Conservation (phyloP, 2,888 invertebrate species). For the Cylloceria caligata region DNA sequence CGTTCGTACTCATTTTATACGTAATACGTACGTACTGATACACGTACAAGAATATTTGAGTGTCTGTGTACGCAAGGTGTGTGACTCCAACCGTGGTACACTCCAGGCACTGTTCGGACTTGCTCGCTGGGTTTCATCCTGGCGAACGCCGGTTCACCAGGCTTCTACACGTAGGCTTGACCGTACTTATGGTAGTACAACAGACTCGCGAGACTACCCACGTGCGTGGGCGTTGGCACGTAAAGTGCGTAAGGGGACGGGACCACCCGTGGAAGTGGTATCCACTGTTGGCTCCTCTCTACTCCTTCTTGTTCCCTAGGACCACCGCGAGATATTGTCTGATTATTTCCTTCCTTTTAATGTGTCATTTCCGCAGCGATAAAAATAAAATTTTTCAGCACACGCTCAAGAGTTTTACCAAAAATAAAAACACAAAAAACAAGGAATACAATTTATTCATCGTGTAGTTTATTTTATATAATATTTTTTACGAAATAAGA, state of each 20-base stretch:
- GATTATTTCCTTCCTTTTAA: slow-evolving; percentile 46
- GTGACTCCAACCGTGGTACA: slow-evolving; percentile 35
- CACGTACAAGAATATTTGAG: neutral
- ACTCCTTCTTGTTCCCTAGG: slow-evolving; percentile 56
- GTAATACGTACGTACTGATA: slow-evolving; percentile 9
- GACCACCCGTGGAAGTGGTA: slow-evolving; percentile 75
- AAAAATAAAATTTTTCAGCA: neutral
- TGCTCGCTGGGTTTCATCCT: slow-evolving; percentile 43
- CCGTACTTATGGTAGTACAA: slow-evolving; percentile 51
- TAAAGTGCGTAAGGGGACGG: slow-evolving; percentile 74
- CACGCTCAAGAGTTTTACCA: neutral
- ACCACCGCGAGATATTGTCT: slow-evolving; percentile 56
- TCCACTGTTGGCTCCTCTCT: slow-evolving; percentile 64
- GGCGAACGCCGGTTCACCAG: slow-evolving; percentile 34
- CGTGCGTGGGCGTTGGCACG: slow-evolving; percentile 74
- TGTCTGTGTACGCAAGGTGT: slow-evolving; percentile 19
- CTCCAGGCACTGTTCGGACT: slow-evolving; percentile 9
- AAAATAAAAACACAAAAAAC: neutral
- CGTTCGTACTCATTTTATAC: slow-evolving; percentile 34
- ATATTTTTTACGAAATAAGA: too few relatives aligned
- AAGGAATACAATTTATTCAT: neutral
- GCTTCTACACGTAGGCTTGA: slow-evolving; percentile 41
- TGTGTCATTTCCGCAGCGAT: slow-evolving; percentile 15
- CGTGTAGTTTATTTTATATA: neutral
- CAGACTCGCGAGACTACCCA: slow-evolving; percentile 56